These are phyloP conservation scores for Carterocephalus palaemon DNA, from an alignment of 2,888 invertebrate genomes.

Conservation along the genomic window DNA sequence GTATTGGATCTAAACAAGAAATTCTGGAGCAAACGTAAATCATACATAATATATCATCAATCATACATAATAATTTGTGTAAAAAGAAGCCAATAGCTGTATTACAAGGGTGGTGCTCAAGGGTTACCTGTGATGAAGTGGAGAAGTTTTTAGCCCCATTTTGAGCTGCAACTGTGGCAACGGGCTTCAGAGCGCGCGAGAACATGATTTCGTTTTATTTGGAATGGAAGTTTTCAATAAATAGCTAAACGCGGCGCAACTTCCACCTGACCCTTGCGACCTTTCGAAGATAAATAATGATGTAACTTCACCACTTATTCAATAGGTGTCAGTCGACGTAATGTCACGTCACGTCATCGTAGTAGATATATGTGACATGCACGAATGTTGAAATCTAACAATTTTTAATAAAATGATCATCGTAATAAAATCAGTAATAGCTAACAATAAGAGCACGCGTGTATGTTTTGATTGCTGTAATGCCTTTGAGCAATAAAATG, in stretches of 20 bases:
- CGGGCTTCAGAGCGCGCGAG: constrained; percentile 80
- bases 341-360: background rate
- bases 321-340: too few species aligned
- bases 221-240: constrained; percentile 26
- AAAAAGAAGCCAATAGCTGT: background rate
- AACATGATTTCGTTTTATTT: constrained; percentile 72
- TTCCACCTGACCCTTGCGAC: constrained; percentile 40
- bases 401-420: too few species aligned
- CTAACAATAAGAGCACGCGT: too few species aligned
- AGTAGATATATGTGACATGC: background rate
- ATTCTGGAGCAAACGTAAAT: too few species aligned
- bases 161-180: constrained; percentile 62
- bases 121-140: constrained; percentile 76
- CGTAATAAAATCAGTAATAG: too few species aligned
- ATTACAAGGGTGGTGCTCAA: constrained; percentile 4
- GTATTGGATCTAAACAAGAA: too few species aligned
- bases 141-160: constrained; percentile 81
- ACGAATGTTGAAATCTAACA: too few species aligned
- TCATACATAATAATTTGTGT: too few species aligned
- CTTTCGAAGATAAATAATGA: constrained; percentile 43
- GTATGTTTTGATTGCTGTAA: too few species aligned
- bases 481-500: too few species aligned
- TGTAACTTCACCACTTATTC: constrained; percentile 28
- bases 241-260: constrained; percentile 23
- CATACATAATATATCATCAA: too few species aligned